Percentiles rank a stretch among this genome's conserved stretches.
Conservation (phyloP, 2,113 vertebrate genomes). For the Cheilinus undulatus region DNA sequence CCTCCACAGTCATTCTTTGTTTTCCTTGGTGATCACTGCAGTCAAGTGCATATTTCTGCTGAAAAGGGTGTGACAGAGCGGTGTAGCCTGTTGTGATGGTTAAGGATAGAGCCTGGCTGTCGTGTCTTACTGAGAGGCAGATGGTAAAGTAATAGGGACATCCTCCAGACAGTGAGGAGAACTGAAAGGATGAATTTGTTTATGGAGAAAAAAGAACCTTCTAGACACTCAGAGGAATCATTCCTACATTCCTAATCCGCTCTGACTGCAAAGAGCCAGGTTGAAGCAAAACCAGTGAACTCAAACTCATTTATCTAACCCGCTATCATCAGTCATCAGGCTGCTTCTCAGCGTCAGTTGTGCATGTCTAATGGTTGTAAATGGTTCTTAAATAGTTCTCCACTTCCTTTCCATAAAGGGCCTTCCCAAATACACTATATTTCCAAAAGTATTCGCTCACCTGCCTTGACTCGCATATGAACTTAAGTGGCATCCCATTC, state of each 20-base stretch:
- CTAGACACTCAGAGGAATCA: slow-evolving; percentile 38
- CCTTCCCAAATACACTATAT: no score
- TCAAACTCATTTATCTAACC: slow-evolving; percentile 22
- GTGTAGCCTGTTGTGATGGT: slow-evolving; percentile 24
- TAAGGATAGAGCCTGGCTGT: slow-evolving; percentile 37
- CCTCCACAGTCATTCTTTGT: no score
- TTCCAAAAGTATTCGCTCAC: no score
- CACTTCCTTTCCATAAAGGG: neutral
- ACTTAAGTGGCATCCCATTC: no score
- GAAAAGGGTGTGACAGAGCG: slow-evolving; percentile 20
- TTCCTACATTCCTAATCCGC: slow-evolving; percentile 40
- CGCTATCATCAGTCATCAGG: slow-evolving; percentile 28
- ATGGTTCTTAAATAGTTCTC: slow-evolving; percentile 9
- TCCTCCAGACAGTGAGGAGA: slow-evolving; percentile 54
- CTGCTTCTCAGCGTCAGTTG: slow-evolving; percentile 9
- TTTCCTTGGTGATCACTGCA: no score
- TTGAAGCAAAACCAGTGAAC: slow-evolving; percentile 4
- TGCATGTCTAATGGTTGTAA: slow-evolving; percentile 9
- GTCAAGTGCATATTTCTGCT: slow-evolving; percentile 1
- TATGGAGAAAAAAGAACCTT: slow-evolving; percentile 52
- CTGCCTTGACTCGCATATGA: no score
- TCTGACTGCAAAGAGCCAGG: slow-evolving; percentile 26
- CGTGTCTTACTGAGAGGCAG: slow-evolving; percentile 52
- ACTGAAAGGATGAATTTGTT: slow-evolving; percentile 67
- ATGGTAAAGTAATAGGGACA: slow-evolving; percentile 73